These are phyloP conservation scores for Onychostoma macrolepis DNA, from an alignment of 2,113 vertebrate species.

Conservation along the genomic window DNA sequence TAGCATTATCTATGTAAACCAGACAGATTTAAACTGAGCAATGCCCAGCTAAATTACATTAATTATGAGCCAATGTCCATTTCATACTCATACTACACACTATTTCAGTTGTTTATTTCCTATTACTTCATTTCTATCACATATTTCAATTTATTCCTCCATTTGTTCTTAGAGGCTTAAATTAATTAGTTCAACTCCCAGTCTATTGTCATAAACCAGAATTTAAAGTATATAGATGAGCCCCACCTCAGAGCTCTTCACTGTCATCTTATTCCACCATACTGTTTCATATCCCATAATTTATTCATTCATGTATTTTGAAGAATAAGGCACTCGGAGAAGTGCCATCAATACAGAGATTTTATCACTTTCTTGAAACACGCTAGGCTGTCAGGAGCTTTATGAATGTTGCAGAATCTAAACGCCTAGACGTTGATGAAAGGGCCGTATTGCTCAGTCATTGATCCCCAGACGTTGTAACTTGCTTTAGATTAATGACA, in stretches of 20 bases:
- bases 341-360: slow-evolving; percentile 34
- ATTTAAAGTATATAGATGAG: background rate
- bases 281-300: slow-evolving; percentile 18
- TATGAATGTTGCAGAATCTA: slow-evolving; percentile 26
- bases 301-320: slow-evolving; percentile 32
- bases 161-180: background rate
- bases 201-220: background rate
- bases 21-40: background rate
- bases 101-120: background rate
- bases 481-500: slow-evolving; percentile 42
- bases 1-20: background rate
- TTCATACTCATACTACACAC: background rate
- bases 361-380: slow-evolving; percentile 46
- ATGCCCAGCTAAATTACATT: background rate
- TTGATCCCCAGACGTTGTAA: slow-evolving; percentile 37
- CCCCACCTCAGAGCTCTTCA: background rate
- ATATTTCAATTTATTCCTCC: background rate
- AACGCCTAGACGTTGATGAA: slow-evolving; percentile 40
- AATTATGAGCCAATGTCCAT: background rate
- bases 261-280: background rate
- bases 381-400: slow-evolving; percentile 11
- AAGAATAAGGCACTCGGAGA: background rate
- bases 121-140: background rate
- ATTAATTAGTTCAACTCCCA: background rate
- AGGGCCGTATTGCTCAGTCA: slow-evolving; percentile 32